Percentiles rank a stretch among this genome's conserved stretches.
These are phyloP conservation scores for Hyposoter didymator DNA, from an alignment of 2,888 invertebrate genomes.

Conservation along the genomic window DNA sequence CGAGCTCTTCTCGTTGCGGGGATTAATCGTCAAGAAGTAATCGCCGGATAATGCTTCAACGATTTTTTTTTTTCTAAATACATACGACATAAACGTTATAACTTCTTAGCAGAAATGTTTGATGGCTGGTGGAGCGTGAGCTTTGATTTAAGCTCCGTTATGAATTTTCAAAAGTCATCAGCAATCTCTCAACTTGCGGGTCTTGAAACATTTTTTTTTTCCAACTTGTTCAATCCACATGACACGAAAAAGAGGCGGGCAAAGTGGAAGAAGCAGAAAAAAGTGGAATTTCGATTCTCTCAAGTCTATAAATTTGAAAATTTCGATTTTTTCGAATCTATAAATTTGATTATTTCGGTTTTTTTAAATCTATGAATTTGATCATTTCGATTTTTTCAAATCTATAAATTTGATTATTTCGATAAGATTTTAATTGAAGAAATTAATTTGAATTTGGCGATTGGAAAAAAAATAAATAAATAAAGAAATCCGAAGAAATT, in stretches of 20 bases:
- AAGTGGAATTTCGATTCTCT: too few species aligned
- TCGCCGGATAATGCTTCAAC: constrained; percentile 33
- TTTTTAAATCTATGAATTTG: too few species aligned
- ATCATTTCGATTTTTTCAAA: too few species aligned
- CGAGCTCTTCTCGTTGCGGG: background rate
- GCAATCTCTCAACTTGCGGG: background rate
- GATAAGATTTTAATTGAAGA: too few species aligned
- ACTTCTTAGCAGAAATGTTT: background rate
- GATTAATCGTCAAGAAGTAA: constrained; percentile 29
- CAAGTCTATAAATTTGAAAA: too few species aligned
- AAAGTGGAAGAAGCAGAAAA: too few species aligned
- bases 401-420: too few species aligned
- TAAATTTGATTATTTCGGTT: too few species aligned
- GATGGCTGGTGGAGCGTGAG: background rate
- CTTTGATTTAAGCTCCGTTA: background rate
- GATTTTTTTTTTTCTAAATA: constrained; percentile 1
- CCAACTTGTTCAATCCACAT: background rate
- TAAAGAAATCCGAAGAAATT: background rate
- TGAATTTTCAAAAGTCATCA: background rate
- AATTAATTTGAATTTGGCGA: too few species aligned
- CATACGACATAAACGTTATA: constrained; percentile 3
- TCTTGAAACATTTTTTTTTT: background rate
- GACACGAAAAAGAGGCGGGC: too few species aligned
- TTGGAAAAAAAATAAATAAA: too few species aligned
- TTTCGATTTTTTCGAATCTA: too few species aligned